phyloP scores from a whole-genome alignment of 2,888 invertebrate species.

The Drosophila merina region DNA sequence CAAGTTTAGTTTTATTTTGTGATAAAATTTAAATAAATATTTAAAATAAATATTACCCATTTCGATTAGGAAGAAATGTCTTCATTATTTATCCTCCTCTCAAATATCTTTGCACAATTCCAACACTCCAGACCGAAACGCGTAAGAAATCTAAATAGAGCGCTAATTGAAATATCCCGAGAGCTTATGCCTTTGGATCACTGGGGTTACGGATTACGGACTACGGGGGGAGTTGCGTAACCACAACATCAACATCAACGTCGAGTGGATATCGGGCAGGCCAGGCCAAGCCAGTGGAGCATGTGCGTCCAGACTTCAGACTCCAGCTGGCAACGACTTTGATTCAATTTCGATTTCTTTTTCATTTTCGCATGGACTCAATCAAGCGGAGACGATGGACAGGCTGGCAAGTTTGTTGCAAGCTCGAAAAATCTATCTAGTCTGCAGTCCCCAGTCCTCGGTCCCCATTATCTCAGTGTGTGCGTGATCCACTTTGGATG shows the following conservation, averaged over 20 bases:
- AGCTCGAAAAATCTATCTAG: constrained; percentile 35
- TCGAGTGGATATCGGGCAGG: constrained; percentile 37
- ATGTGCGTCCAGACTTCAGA: constrained; percentile 36
- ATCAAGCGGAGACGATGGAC: constrained; percentile 59
- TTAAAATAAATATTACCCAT: too few species aligned
- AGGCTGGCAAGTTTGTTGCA: constrained; percentile 50
- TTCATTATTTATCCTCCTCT: background rate
- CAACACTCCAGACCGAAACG: constrained; percentile 18
- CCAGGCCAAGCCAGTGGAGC: constrained; percentile 41
- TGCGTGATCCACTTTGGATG: constrained; percentile 62
- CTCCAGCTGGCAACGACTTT: constrained; percentile 35
- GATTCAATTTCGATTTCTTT: constrained; percentile 57
- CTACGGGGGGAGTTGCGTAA: constrained; percentile 62
- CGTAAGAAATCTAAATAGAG: constrained; percentile 37
- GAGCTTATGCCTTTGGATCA: constrained; percentile 17
- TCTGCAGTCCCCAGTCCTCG: constrained; percentile 5
- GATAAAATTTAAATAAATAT: constrained; percentile 22
- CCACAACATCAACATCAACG: constrained; percentile 40
- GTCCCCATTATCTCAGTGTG: constrained; percentile 20
- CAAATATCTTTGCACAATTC: constrained; percentile 31
- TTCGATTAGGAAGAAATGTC: background rate
- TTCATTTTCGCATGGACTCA: constrained; percentile 66
- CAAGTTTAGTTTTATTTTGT: constrained; percentile 15
- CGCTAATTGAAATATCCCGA: constrained; percentile 73
- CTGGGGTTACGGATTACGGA: constrained; percentile 35